Base-by-base conservation (phyloP, 2,797 vertebrate species). In the Myotis vivesi region DNA sequence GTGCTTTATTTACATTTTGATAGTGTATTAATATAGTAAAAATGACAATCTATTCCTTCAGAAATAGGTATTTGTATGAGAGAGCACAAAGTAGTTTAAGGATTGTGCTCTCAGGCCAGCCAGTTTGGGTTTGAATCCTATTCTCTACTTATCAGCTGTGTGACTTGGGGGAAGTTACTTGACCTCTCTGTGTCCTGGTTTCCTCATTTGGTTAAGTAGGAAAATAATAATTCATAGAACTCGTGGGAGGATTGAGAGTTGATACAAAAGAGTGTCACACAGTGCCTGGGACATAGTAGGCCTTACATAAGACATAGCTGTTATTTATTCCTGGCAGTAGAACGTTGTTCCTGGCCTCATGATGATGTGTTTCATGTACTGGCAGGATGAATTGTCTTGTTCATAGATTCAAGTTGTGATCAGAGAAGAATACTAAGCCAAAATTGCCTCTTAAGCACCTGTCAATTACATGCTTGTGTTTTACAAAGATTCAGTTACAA, bases 301-400 rank as follows among this genome's bases (percentile, higher is more conserved):
- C 41, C 1, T 20, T 22, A 11, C 20, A 0, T 4, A 22, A 8
- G 17, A 17, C 19, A 1, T 4, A 57, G 19, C 75, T 33, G 11
- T 25, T 28, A 6, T 20, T 64, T 16, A 16, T 36, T 38, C 38
- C 49, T 30, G 46, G 38, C 2, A 5, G 15, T 9, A 8, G 8
- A 46, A 7, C 1, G 0, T 30, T 1, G 6, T 8, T 59, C 62
- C 49, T 10, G 6, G 69, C 69, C 80, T 4, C n/a, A 30, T 16
- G 33, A 25, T n/a, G 19, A 23, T 7, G 3, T 28, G 53, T 62
- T 36, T 57, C 17, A 1, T 16, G 23, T 66, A 15, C 55, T n/a
- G 1, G 28, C n/a, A 62, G 87, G 53, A 57, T 16, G 25, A 33
- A 4, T 23, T 0, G 1, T 2, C 1, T 3, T n/a, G 20, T 41